Conservation (phyloP, 2,797 vertebrate species). For the Peromyscus eremicus region DNA sequence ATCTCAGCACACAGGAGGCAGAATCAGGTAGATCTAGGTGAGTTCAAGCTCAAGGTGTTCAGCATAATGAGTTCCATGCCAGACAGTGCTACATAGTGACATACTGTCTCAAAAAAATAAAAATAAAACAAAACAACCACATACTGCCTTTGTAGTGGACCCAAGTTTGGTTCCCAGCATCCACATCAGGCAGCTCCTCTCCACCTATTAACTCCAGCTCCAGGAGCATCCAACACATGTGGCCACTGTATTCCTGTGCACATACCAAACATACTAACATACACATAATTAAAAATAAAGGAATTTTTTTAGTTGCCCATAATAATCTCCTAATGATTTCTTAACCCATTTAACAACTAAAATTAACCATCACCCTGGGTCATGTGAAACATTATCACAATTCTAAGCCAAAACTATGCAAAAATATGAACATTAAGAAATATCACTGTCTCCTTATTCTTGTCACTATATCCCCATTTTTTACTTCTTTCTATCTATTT, state of each 20-base stretch:
- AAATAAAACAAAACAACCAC: too few relatives aligned
- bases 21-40: background rate
- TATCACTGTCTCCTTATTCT: background rate
- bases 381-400: background rate
- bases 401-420: background rate
- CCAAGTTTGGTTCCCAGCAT: background rate
- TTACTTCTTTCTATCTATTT: conserved; percentile 13
- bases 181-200: background rate
- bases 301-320: background rate
- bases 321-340: background rate
- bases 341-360: background rate
- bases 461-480: background rate
- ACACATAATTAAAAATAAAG: background rate
- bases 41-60: background rate
- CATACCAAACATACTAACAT: background rate
- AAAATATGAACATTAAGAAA: conserved; percentile 35
- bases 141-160: background rate
- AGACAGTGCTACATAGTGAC: background rate
- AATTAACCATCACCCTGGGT: background rate
- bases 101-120: background rate
- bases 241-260: background rate
- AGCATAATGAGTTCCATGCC: background rate
- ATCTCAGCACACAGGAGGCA: background rate
- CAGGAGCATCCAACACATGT: background rate
- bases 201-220: background rate